Base-by-base conservation (phyloP, 2,888 invertebrate genomes). In the Julus scanicus region DNA sequence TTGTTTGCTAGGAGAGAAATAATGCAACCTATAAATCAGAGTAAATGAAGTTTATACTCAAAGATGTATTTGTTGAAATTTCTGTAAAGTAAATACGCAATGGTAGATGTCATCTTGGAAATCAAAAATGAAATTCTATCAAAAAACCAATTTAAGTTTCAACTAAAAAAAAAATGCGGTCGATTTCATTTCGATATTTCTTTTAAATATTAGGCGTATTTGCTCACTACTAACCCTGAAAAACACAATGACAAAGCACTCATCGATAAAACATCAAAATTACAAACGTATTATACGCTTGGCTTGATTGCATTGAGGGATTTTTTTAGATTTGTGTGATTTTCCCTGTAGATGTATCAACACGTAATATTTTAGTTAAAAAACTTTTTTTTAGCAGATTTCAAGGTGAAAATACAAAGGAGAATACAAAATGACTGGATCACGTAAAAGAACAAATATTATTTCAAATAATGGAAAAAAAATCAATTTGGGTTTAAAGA, bases 71-170 rank as follows among this genome's bases (percentile, higher is more conserved):
- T 71, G 29, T 20, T 9, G 4, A 9, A 9, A 71, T 29, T 71
- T 29, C 53, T 1, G 29, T 6, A 29, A 29, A 29, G 71, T 8
- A 71, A 71, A 71, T 29, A 71, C 20, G 71, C 29, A 2, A 71
- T 71, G 29, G 9, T 4, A 71, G 17, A 71, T 71, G 71, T 71
- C 71, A 71, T 71, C 71, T 4, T 11, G 0, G 1, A 71, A 29
- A 71, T 71, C n/a, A 29, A 71, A 71, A 71, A 29, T 71, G 29
- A 71, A 71, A 71, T 71, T 71, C 71, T 5, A 71, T 71, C 71
- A 71, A 29, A 71, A 71, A 71, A 71, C 20, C 71, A 71, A 71
- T 71, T 71, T 71, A 9, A 71, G 71, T 71, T 29, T 29, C 9
- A 9, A n/a, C 29, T 9, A 71, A 11, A 5, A 71, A 29, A 20